A percentile compares a stretch with the other conserved stretches of the same genome.
These are phyloP conservation scores for Thalpophila matura DNA, from an alignment of 2,888 invertebrate genomes.

Conservation along the genomic window DNA sequence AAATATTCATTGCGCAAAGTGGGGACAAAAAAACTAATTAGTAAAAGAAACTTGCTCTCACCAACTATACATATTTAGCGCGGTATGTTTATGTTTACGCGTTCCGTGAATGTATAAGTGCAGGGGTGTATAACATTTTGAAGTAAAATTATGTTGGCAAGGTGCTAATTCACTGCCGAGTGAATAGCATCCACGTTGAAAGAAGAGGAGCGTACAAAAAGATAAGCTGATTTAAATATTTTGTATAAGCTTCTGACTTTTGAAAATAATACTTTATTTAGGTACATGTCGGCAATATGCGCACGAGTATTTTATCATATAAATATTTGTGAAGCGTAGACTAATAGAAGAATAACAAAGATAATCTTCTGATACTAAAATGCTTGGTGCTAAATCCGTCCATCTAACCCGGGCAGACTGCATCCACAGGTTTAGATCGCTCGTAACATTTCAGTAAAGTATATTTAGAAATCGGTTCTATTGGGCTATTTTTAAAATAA, in stretches of 20 bases:
- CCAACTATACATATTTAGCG: conserved; percentile 30
- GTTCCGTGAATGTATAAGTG: conserved; percentile 29
- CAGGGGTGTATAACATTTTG: conserved; percentile 34
- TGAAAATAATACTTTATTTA: conserved; percentile 32
- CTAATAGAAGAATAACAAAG: conserved; percentile 45
- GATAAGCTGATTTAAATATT: conserved; percentile 39
- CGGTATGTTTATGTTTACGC: conserved; percentile 30
- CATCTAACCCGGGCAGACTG: conserved; percentile 50
- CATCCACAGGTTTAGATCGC: conserved; percentile 53
- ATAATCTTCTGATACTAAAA: conserved; percentile 48
- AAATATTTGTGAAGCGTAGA: conserved; percentile 35
- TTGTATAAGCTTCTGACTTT: conserved; percentile 28
- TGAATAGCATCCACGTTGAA: conserved; percentile 45
- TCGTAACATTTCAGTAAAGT: conserved; percentile 59
- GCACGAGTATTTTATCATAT: conserved; percentile 17
- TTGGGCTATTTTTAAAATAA: conserved; percentile 62
- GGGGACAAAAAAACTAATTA: conserved; percentile 47
- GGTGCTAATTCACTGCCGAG: conserved; percentile 43
- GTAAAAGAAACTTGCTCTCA: conserved; percentile 51
- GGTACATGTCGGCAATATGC: conserved; percentile 31
- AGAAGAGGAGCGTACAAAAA: conserved; percentile 36
- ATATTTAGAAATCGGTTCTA: conserved; percentile 64
- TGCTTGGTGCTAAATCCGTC: conserved; percentile 60
- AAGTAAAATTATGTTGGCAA: conserved; percentile 23
- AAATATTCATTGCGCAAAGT: conserved; percentile 44